These are phyloP conservation scores for Rhincodon typus DNA, from an alignment of 2,797 vertebrate genomes.

Conservation along the genomic window DNA sequence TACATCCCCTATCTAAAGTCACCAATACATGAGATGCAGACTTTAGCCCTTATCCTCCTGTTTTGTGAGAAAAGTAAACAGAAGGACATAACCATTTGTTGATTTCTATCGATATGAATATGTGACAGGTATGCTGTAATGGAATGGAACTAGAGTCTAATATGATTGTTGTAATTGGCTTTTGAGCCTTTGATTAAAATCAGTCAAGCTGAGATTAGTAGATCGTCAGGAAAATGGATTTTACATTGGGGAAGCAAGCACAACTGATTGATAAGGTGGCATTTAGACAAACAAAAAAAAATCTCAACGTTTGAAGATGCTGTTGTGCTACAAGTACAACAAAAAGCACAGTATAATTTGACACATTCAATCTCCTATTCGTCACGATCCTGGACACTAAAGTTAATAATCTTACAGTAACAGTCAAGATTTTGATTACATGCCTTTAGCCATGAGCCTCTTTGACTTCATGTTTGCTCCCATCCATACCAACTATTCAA, in stretches of 20 bases:
- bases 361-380: neutral
- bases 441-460: neutral
- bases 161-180: neutral
- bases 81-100: neutral
- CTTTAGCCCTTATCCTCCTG: conserved; percentile 15
- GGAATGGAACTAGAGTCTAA: neutral
- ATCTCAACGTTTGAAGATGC: neutral
- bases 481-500: neutral
- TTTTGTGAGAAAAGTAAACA: neutral
- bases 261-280: neutral
- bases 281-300: neutral
- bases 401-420: neutral
- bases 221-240: neutral
- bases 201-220: neutral
- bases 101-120: neutral
- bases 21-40: neutral
- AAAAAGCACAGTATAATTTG: neutral
- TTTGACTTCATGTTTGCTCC: neutral
- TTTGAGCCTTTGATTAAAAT: neutral
- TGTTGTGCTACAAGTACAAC: neutral
- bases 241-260: neutral
- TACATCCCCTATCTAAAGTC: neutral
- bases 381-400: neutral
- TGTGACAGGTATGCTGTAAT: neutral
- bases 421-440: neutral